phyloP scores from a whole-genome alignment of 2,113 vertebrate species.

The Myotis davidii region DNA sequence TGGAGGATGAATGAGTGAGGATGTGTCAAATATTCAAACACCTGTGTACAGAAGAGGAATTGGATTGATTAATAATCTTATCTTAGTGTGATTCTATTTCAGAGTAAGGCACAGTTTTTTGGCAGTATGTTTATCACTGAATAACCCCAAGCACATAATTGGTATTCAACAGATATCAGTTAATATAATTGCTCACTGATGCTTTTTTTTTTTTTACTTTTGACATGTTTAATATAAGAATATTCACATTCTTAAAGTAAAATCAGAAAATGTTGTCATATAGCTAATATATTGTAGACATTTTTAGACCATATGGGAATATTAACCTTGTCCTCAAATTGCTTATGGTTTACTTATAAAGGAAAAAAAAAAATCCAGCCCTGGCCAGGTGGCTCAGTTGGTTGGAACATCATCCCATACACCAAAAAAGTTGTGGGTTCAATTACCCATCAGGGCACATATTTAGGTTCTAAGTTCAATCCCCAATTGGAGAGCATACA shows the following conservation, averaged over 20 bases:
- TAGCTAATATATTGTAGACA: background rate
- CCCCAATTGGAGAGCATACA: background rate
- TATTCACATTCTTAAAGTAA: slow-evolving; percentile 22
- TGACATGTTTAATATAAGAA: background rate
- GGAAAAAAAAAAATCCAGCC: background rate
- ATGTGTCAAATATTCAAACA: background rate
- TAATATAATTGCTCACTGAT: background rate
- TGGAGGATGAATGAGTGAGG: background rate
- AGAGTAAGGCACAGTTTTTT: background rate
- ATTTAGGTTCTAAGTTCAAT: background rate
- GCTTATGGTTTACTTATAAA: background rate
- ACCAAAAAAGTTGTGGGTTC: no score
- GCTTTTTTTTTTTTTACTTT: background rate
- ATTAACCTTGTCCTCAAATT: background rate
- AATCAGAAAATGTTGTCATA: background rate
- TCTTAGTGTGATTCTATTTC: background rate
- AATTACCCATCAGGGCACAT: background rate
- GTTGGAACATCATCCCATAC: background rate
- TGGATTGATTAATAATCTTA: background rate
- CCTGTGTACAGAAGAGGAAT: background rate
- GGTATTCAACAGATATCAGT: background rate
- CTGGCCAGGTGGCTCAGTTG: background rate
- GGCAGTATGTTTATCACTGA: background rate
- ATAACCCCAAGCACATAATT: background rate
- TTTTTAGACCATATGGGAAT: background rate